A percentile compares a stretch with the other conserved stretches of the same genome.
Conservation (phyloP, 2,888 invertebrate species). For the Parasteatoda lunata region DNA sequence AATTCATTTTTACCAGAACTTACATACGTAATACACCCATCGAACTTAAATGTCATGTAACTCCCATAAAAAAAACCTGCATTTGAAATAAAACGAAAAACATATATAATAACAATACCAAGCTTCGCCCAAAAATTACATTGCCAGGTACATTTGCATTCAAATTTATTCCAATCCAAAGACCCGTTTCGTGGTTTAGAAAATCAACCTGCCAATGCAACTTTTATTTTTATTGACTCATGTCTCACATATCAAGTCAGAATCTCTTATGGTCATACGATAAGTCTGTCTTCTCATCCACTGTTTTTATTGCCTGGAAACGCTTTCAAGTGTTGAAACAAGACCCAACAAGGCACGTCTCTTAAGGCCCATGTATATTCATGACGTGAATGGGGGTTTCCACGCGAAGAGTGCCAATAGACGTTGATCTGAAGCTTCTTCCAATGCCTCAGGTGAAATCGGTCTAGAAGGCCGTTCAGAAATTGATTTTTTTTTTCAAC, state of each 20-base stretch:
- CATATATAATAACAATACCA: not conserved
- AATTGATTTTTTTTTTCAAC: not conserved
- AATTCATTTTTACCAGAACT: no score
- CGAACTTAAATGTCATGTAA: no score
- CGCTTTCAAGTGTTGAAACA: constrained; percentile 10
- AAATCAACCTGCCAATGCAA: not conserved
- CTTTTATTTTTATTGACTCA: not conserved
- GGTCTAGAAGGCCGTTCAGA: not conserved
- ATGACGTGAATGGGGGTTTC: constrained; percentile 1
- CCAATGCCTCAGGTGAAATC: not conserved
- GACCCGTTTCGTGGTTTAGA: not conserved
- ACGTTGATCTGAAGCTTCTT: not conserved
- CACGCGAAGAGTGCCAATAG: not conserved
- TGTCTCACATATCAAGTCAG: constrained; percentile 15
- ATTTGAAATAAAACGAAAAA: no score
- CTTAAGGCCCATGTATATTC: constrained; percentile 24
- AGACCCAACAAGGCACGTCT: not conserved
- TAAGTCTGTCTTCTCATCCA: not conserved
- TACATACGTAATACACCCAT: no score
- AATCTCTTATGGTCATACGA: constrained; percentile 5
- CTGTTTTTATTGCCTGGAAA: constrained; percentile 19
- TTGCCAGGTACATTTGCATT: not conserved
- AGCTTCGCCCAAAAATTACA: not conserved
- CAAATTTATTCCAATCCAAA: not conserved
- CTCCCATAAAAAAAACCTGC: no score